phyloP scores from a whole-genome alignment of 2,797 vertebrate species.

The Argyrosomus regius region DNA sequence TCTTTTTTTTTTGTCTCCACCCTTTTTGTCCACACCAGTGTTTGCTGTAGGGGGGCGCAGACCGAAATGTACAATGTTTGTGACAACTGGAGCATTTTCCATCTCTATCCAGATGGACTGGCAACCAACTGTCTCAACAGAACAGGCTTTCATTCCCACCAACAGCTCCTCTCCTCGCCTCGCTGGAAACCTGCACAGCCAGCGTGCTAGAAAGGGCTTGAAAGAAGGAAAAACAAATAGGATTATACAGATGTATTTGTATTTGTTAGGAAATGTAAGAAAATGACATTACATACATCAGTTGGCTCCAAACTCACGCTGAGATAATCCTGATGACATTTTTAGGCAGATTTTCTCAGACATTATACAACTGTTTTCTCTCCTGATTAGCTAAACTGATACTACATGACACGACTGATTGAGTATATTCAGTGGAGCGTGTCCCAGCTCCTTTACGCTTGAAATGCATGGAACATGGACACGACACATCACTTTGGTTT shows the following conservation, averaged over 20 bases:
- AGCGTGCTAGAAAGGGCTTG: background rate
- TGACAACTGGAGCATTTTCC: constrained; percentile 60
- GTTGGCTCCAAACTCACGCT: background rate
- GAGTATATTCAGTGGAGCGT: too few relatives aligned
- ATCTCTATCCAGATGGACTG: constrained; percentile 66
- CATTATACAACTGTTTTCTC: background rate
- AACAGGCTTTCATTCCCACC: constrained; percentile 53
- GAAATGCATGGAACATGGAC: too few relatives aligned
- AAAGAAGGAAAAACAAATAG: constrained; percentile 24
- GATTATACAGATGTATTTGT: background rate
- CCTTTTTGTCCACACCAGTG: constrained; percentile 10
- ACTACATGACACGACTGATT: background rate
- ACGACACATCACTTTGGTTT: too few relatives aligned
- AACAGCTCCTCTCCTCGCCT: constrained; percentile 35
- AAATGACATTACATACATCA: background rate
- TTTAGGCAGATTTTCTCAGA: background rate
- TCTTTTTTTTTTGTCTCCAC: constrained; percentile 2
- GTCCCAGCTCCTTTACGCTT: too few relatives aligned
- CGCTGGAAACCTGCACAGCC: constrained; percentile 19
- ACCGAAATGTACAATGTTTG: constrained; percentile 48
- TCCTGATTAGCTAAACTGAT: background rate
- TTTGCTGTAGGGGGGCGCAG: constrained; percentile 5
- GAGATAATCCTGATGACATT: background rate
- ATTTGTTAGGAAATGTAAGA: background rate
- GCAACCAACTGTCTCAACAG: constrained; percentile 58